Base-by-base conservation (phyloP, 2,888 invertebrate genomes). In the Agrochola lychnidis region DNA sequence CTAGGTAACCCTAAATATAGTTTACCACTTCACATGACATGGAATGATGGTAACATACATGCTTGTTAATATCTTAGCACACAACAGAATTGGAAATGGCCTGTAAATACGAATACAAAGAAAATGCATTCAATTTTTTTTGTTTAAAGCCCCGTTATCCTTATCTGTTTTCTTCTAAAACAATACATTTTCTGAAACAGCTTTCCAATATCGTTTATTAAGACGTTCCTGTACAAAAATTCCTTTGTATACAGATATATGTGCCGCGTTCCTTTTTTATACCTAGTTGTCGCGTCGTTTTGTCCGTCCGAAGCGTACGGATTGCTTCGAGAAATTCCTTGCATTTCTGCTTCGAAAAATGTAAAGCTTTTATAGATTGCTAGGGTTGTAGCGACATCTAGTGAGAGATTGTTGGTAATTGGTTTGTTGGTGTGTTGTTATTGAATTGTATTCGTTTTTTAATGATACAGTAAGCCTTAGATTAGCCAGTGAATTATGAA, bases 241-340 rank as follows among this genome's bases (percentile, higher is more conserved):
- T 86, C 83, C 74, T 83, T 82, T 78, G 83, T 83, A 64, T 73
- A 83, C 69, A 71, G 68, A 85, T 85, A 77, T 82, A 83, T 83
- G 61, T 85, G 56, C 22, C 66, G 22, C 57, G 64, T 78, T 72
- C 53, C 70, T 82, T 84, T 83, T 61, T 83, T 83, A 75, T 86
- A 51, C 9, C 9, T 51, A 76, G 70, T 75, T 83, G 78, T 82
- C 78, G 83, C 73, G 61, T 66, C 51, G 67, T 70, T 77, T 64
- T 30, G 71, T 69, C 45, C 67, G 66, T 83, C 68, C 63, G 83
- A 64, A 68, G 79, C 67, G 59, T 64, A 64, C 19, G 67, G 83
- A 85, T 86, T 86, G 86, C 74, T 83, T 78, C 75, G 73, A 73
- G 73, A 63, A 83, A 84, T 84, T 84, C 79, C 71, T 83, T 78